These are phyloP conservation scores for Ennomos fuscantarius DNA, from an alignment of 2,888 invertebrate genomes.

Conservation along the genomic window DNA sequence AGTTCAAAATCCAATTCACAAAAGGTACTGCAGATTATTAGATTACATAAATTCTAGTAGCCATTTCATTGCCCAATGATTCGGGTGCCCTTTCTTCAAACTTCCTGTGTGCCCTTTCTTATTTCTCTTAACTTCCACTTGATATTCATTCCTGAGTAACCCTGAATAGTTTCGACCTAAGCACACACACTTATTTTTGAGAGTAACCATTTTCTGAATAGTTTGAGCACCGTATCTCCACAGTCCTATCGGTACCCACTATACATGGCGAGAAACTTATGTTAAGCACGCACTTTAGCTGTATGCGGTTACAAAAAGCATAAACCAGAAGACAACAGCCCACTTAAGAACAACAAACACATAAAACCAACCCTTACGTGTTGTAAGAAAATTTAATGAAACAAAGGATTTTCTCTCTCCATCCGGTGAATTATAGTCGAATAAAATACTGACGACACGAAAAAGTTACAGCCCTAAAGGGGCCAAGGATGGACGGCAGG, in stretches of 20 bases:
- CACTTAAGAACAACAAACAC: constrained; percentile 37
- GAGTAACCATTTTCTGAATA: constrained; percentile 2
- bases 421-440: constrained; percentile 69
- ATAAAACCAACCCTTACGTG: constrained; percentile 52
- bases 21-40: too few species aligned
- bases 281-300: constrained; percentile 25
- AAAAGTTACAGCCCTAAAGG: constrained; percentile 75
- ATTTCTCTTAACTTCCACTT: too few species aligned
- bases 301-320: constrained; percentile 32
- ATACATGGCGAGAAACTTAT: too few species aligned
- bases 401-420: constrained; percentile 61
- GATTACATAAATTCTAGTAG: too few species aligned
- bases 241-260: constrained; percentile 5
- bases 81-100: too few species aligned
- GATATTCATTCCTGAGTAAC: too few species aligned
- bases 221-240: constrained; percentile 5
- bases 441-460: constrained; percentile 75
- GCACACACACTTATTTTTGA: not conserved
- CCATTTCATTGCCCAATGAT: too few species aligned
- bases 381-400: constrained; percentile 62
- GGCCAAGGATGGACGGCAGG: constrained; percentile 50
- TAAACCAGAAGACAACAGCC: constrained; percentile 33
- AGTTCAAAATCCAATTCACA: too few species aligned
- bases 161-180: not conserved
- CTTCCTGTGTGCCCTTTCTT: too few species aligned